phyloP scores from a whole-genome alignment of 2,888 invertebrate species.

The Brachypalpus laphriformis region DNA sequence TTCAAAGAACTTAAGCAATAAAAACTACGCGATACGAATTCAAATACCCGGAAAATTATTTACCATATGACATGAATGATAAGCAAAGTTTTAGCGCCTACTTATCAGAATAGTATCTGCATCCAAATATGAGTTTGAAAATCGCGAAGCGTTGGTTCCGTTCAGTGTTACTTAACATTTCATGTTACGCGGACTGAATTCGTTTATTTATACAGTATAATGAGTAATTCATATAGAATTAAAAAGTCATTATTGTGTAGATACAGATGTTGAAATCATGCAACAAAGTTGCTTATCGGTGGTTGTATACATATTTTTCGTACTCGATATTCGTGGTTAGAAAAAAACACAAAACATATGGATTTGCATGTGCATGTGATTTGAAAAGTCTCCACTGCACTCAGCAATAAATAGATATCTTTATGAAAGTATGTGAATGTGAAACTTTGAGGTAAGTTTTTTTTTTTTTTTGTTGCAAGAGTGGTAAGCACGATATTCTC shows the following conservation, averaged over 20 bases:
- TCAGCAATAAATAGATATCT: too few relatives aligned
- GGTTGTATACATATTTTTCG: neutral
- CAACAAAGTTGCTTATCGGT: neutral
- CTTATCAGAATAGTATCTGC: neutral
- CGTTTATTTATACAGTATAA: neutral
- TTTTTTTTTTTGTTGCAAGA: too few relatives aligned
- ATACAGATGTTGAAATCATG: neutral
- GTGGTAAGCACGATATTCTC: too few relatives aligned
- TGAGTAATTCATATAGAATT: neutral
- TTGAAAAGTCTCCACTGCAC: too few relatives aligned
- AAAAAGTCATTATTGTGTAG: neutral
- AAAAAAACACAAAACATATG: neutral
- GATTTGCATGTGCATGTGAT: too few relatives aligned
- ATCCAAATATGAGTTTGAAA: neutral
- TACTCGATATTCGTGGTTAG: accelerated
- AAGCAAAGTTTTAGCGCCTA: neutral
- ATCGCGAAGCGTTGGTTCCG: neutral
- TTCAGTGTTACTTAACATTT: neutral
- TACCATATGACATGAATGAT: too few relatives aligned
- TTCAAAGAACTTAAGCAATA: too few relatives aligned
- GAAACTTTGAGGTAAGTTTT: too few relatives aligned
- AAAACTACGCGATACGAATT: neutral
- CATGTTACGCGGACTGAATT: neutral
- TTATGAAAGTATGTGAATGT: too few relatives aligned
- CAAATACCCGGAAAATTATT: too few relatives aligned